phyloP scores from a whole-genome alignment of 2,888 invertebrate species.

The Hydropsyche betteni region DNA sequence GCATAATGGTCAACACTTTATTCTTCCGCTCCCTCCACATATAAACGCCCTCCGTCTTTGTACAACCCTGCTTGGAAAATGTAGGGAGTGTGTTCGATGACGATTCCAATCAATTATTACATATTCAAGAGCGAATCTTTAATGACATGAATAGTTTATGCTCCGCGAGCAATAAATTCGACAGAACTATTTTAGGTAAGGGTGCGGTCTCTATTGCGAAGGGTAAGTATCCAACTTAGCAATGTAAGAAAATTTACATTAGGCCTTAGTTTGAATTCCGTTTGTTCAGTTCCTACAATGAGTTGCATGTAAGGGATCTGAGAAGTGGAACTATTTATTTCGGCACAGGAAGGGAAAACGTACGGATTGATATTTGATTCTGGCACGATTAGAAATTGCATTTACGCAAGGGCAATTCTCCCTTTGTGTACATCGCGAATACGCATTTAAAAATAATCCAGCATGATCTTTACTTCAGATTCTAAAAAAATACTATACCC shows the following conservation, averaged over 20 bases:
- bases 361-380: constrained; percentile 32
- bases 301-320: constrained; percentile 15
- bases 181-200: too few species aligned
- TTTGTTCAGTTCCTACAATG: constrained; percentile 28
- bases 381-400: not conserved
- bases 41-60: constrained; percentile 1
- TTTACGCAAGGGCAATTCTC: constrained; percentile 7
- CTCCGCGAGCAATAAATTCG: too few species aligned
- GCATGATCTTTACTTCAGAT: too few species aligned
- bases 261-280: constrained; percentile 34
- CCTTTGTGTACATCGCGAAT: not conserved
- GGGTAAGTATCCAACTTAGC: not conserved
- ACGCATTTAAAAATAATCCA: not conserved
- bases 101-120: too few species aligned
- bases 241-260: constrained; percentile 35
- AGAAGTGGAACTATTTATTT: constrained; percentile 34
- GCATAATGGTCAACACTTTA: constrained; percentile 42
- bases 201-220: not conserved
- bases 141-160: too few species aligned
- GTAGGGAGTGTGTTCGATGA: not conserved
- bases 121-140: too few species aligned
- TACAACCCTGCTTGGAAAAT: not conserved
- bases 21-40: constrained; percentile 10
- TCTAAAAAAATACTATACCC: too few species aligned
- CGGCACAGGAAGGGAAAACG: constrained; percentile 5